Percentiles rank a stretch among this genome's conserved stretches.
Conservation (phyloP, 2,797 vertebrate genomes). For the Tiaroga cobitis region DNA sequence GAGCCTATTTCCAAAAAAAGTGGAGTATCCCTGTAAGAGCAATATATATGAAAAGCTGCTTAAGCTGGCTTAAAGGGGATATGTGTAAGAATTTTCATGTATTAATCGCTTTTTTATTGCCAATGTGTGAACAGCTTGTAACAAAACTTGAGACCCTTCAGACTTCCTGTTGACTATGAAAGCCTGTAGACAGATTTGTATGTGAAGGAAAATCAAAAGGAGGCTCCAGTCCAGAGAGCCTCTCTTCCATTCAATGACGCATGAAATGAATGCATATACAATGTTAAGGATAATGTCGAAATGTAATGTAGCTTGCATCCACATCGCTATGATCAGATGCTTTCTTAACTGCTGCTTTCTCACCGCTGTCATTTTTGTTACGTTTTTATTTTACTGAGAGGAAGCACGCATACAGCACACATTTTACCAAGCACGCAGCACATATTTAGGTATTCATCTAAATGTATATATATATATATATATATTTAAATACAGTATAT, state of each 20-base stretch:
- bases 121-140: background rate
- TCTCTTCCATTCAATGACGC: background rate
- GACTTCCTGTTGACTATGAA: background rate
- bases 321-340: background rate
- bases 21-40: too few relatives aligned
- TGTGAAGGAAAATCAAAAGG: background rate
- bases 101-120: background rate
- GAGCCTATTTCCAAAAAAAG: too few relatives aligned
- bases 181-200: background rate
- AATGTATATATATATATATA: background rate
- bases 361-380: background rate
- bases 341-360: background rate
- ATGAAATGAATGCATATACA: too few relatives aligned
- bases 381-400: background rate
- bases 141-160: background rate
- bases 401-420: too few relatives aligned
- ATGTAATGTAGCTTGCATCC: too few relatives aligned
- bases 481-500: background rate
- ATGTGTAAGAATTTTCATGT: background rate
- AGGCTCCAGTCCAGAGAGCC: too few relatives aligned
- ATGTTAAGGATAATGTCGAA: too few relatives aligned
- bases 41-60: conserved; percentile 5
- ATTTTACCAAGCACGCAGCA: too few relatives aligned
- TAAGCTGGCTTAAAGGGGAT: background rate
- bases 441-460: too few relatives aligned